Evolutionary conservation across 2,797 vertebrate species (phyloP), one percentile per base, ranked within the genome.

Genomic region (Enteromius paludinosus): DNA sequence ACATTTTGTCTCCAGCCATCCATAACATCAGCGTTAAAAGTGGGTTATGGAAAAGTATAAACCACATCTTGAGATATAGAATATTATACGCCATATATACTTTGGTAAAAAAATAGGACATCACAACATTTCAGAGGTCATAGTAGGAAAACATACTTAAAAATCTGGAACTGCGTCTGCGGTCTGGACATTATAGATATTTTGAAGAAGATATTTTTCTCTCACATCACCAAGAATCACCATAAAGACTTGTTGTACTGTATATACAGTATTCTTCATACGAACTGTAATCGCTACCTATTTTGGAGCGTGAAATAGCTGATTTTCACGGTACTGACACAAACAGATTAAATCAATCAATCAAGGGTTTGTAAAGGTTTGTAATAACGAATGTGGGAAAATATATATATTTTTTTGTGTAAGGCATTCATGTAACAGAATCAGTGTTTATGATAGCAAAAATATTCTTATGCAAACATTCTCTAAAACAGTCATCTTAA

Each of bases 1-100:
- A 65, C 28, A 78, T 78, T 65, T 17, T 78, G 76, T 66, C 28
- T 38, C 45, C 3, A 4, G 7, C 8, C 59, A 52, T 78, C 75
- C 43, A 23, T 66, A 52, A 18, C 20, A 49, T 12, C 2, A 33
- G 52, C 17, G 20, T 45, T 20, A 49, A 47, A 41, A 70, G 23
- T 33, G 12, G 25, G 20, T 77, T 33, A 64, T 30, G 30, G 59
- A 35, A 49, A 52, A 7, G 28, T 72, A 52, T 52, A 52, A 72
- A 72, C 45, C 30, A 14, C 23, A n/a, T 78, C 45, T 66, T 35
- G 61, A 66, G 11, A 66, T 20, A 64, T 7, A 49, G 30, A 72
- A n/a, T 49, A 52, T 47, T 49, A 35, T 33, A 47, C 35, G n/a
- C 7, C 15, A 71, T 33, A 28, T 4, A 77, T 52, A 23, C 20